phyloP scores from a whole-genome alignment of 2,797 vertebrate species.

The Heterohyrax brucei region DNA sequence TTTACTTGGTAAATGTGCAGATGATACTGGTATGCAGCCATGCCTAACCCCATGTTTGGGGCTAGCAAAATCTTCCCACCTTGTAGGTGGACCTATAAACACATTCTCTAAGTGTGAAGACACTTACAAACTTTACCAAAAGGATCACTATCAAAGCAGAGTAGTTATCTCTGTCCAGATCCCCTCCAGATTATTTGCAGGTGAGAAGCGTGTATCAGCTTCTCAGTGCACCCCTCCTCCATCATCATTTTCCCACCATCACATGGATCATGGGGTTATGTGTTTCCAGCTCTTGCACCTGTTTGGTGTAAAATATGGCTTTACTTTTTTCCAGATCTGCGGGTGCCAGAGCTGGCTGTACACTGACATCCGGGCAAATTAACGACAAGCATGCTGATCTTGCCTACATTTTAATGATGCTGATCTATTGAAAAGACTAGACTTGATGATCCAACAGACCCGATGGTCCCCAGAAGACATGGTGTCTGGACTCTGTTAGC shows the following conservation, averaged over 20 bases:
- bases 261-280: background rate
- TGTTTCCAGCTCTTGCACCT: background rate
- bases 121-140: background rate
- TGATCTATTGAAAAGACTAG: no score
- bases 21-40: background rate
- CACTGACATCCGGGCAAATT: background rate
- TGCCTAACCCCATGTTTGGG: background rate
- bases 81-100: background rate
- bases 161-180: background rate
- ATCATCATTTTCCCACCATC: background rate
- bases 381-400: background rate
- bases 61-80: background rate
- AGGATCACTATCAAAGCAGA: background rate
- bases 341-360: background rate
- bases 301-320: constrained; percentile 13
- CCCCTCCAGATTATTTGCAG: background rate
- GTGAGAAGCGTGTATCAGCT: background rate
- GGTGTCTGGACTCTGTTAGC: no score
- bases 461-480: no score
- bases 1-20: background rate
- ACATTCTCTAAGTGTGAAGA: constrained; percentile 12
- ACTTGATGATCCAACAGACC: no score
- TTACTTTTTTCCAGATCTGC: constrained; percentile 49
- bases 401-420: background rate
- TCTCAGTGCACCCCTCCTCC: background rate